Evolutionary conservation across 2,888 invertebrate genomes (phyloP).

Genomic region (Melanotus villosus): DNA sequence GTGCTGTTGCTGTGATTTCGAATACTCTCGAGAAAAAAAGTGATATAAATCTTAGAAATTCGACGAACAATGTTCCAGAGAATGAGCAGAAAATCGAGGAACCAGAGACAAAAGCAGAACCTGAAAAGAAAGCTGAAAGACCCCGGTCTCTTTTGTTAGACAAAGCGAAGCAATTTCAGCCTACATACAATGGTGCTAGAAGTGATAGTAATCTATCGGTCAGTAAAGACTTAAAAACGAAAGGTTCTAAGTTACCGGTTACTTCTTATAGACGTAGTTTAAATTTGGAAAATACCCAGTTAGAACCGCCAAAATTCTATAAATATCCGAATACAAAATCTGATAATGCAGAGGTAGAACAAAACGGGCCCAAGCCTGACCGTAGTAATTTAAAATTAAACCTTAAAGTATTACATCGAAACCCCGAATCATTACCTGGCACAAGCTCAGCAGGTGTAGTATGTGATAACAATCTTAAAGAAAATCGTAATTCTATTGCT

Average conservation of each 20-base stretch:
- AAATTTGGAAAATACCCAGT: slow-evolving; percentile 60
- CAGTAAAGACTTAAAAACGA: slow-evolving; percentile 55
- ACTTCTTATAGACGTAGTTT: slow-evolving; percentile 64
- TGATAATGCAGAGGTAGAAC: background rate
- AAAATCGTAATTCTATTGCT: slow-evolving; percentile 68
- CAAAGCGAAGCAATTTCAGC: slow-evolving; percentile 70
- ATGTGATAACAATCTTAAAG: slow-evolving; percentile 26
- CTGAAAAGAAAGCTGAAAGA: slow-evolving; percentile 69
- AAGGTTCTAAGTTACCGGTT: slow-evolving; percentile 63
- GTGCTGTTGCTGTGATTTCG: slow-evolving; percentile 52
- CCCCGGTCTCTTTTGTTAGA: slow-evolving; percentile 72
- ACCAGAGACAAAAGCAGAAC: background rate
- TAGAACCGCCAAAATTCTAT: slow-evolving; percentile 55
- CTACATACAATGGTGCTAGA: slow-evolving; percentile 67
- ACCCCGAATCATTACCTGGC: slow-evolving; percentile 43
- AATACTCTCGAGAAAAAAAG: slow-evolving; percentile 45
- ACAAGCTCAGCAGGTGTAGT: slow-evolving; percentile 47
- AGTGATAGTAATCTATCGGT: slow-evolving; percentile 65
- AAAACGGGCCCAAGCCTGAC: slow-evolving; percentile 51
- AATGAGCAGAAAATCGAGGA: background rate
- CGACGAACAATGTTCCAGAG: background rate
- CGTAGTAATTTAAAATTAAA: slow-evolving; percentile 75
- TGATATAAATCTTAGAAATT: slow-evolving; percentile 54
- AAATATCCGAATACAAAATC: slow-evolving; percentile 41
- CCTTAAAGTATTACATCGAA: slow-evolving; percentile 67